Evolutionary conservation across 2,888 invertebrate species (phyloP), one percentile per base, ranked within the genome.

Genomic region (Molorchus minor): DNA sequence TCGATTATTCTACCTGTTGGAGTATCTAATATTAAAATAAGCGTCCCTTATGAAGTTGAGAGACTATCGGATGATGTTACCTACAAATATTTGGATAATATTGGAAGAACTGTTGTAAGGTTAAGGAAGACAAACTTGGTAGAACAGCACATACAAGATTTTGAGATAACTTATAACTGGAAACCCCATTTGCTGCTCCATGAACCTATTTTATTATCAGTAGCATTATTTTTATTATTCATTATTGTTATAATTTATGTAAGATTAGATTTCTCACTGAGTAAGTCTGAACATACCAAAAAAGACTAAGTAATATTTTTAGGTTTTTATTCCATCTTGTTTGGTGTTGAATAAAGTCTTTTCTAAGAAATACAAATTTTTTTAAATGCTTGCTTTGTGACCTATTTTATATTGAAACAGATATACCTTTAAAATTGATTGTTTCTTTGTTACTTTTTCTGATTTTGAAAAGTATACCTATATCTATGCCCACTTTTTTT

Each of bases 1-100:
- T 92, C 90, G 77, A 88, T 99, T 49, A 93, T 98, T 72, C 83
- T 99, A 59, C 99, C 99, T 0, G 98, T 99, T 80, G 95, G 97
- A 33, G 87, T 92, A 8, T 85, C 88, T n/a, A 88, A 92, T 74
- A 87, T 96, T 49, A 88, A 93, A 73, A 76, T 97, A 0, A 87
- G 86, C 53, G 84, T 93, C 1, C 98, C 98, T 0, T 99, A 92
- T 80, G 78, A 86, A 5, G 91, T 95, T 0, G 85, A 88, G 15
- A 85, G 93, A 44, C 81, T 88, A 19, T 83, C 90, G 0, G 92
- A 96, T 77, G 86, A 86, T 43, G 79, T 93, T 1, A 92, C 95
- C 71, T 93, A 87, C 78, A 98, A 99, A 2, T 99, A 98, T 79
- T 85, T 99, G 74, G 99, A 99, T 79, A 94, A 94, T 0, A 56